Conservation (phyloP, 2,888 invertebrate species). For the Drosophila vallismaia region DNA sequence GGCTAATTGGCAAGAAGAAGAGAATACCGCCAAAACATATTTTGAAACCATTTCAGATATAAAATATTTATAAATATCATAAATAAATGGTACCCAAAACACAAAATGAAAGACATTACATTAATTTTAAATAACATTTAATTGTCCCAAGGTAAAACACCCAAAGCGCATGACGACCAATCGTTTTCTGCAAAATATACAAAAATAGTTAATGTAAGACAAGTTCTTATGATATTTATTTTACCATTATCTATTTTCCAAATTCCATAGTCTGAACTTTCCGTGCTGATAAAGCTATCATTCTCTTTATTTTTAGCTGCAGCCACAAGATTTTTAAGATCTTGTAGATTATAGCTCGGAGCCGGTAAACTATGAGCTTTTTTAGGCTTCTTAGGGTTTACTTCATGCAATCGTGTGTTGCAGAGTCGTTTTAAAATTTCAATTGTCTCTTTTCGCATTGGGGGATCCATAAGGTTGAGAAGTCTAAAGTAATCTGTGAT, state of each 20-base stretch:
- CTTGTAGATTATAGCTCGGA: conserved; percentile 6
- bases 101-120: not conserved
- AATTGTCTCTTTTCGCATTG: conserved; percentile 55
- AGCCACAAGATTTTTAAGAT: conserved; percentile 9
- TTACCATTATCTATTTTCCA: conserved; percentile 78
- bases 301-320: not conserved
- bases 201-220: not conserved
- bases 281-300: not conserved
- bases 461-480: conserved; percentile 73
- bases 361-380: conserved; percentile 18
- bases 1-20: not conserved
- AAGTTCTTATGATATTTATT: too few relatives aligned
- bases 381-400: not conserved
- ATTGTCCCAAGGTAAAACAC: conserved; percentile 73
- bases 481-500: conserved; percentile 58
- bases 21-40: conserved; percentile 3
- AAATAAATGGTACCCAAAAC: not conserved
- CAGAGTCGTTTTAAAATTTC: conserved; percentile 57
- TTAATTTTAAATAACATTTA: not conserved
- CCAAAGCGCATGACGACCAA: conserved; percentile 80
- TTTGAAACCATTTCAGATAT: not conserved
- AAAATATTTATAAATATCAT: not conserved
- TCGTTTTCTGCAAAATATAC: conserved; percentile 62
- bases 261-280: conserved; percentile 57
- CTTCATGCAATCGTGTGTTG: conserved; percentile 34